A percentile compares a stretch with the other conserved stretches of the same genome.
phyloP scores from a whole-genome alignment of 2,113 vertebrate species.

The Dunckerocampus dactyliophorus region DNA sequence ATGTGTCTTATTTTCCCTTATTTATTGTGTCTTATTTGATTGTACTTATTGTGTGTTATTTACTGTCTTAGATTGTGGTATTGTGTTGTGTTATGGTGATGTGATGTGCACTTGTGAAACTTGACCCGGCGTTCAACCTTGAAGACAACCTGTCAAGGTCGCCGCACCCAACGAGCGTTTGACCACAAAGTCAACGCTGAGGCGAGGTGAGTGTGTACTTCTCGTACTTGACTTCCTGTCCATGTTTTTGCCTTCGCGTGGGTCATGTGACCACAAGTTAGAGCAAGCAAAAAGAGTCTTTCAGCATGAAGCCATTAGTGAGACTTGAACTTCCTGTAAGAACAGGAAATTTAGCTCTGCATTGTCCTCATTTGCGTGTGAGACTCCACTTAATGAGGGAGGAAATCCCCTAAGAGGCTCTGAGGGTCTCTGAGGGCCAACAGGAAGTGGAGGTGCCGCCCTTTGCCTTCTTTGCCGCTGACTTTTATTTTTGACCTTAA shows the following conservation, averaged over 20 bases:
- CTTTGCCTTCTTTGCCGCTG: background rate
- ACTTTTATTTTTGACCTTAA: background rate
- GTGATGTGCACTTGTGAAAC: background rate
- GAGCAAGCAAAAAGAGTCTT: background rate
- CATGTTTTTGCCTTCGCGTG: too few species aligned
- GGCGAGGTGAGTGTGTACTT: background rate
- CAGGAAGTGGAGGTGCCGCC: slow-evolving; percentile 26
- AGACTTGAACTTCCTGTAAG: slow-evolving; percentile 6
- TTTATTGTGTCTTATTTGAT: too few species aligned
- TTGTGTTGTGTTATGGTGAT: too few species aligned
- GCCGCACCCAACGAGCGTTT: background rate
- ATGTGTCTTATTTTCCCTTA: too few species aligned
- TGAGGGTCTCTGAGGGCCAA: background rate
- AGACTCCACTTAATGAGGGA: background rate
- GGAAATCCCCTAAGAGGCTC: slow-evolving; percentile 37
- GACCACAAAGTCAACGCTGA: background rate
- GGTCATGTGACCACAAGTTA: too few species aligned
- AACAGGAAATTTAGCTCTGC: slow-evolving; percentile 14
- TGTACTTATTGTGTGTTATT: too few species aligned
- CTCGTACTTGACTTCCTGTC: background rate
- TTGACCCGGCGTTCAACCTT: background rate
- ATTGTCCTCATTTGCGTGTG: background rate
- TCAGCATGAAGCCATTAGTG: slow-evolving; percentile 6
- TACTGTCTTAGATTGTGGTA: too few species aligned
- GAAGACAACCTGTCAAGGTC: background rate